Evolutionary conservation across 2,888 invertebrate genomes (phyloP).

Genomic region (Eubasilissa splendida): DNA sequence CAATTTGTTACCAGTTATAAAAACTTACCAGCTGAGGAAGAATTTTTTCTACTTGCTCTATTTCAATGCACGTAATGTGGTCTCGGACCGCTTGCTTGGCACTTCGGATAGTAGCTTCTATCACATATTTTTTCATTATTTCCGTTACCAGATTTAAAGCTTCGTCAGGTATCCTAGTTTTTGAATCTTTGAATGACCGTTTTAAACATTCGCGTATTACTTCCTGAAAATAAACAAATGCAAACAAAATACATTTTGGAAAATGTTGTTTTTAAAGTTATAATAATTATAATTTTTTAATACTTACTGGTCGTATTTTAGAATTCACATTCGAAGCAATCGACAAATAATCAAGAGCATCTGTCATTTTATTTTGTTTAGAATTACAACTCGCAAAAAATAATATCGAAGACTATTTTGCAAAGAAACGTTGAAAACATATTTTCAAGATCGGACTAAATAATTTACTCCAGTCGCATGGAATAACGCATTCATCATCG

Average conservation of each 20-base stretch:
- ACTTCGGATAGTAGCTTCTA: slow-evolving; percentile 72
- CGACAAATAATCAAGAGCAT: slow-evolving; percentile 21
- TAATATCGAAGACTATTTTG: no score
- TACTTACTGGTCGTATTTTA: slow-evolving; percentile 59
- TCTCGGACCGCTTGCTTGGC: slow-evolving; percentile 70
- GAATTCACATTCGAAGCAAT: slow-evolving; percentile 43
- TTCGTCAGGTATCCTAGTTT: slow-evolving; percentile 73
- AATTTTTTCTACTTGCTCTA: slow-evolving; percentile 73
- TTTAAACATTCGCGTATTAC: slow-evolving; percentile 72
- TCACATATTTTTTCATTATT: slow-evolving; percentile 71
- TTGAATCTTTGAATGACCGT: slow-evolving; percentile 71
- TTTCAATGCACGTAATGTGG: slow-evolving; percentile 67
- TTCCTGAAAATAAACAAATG: slow-evolving; percentile 64
- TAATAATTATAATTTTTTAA: slow-evolving; percentile 57
- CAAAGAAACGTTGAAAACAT: no score
- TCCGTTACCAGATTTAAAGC: slow-evolving; percentile 71
- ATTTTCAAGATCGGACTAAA: no score
- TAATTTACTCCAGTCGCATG: no score
- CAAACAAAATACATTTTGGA: background rate
- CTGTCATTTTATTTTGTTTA: background rate
- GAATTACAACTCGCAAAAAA: no score
- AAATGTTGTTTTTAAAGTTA: background rate
- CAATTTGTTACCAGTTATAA: no score
- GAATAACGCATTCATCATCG: no score
- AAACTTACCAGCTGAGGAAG: slow-evolving; percentile 72